These are phyloP conservation scores for Batillaria attramentaria DNA, from an alignment of 1,140 invertebrate genomes.

Conservation along the genomic window DNA sequence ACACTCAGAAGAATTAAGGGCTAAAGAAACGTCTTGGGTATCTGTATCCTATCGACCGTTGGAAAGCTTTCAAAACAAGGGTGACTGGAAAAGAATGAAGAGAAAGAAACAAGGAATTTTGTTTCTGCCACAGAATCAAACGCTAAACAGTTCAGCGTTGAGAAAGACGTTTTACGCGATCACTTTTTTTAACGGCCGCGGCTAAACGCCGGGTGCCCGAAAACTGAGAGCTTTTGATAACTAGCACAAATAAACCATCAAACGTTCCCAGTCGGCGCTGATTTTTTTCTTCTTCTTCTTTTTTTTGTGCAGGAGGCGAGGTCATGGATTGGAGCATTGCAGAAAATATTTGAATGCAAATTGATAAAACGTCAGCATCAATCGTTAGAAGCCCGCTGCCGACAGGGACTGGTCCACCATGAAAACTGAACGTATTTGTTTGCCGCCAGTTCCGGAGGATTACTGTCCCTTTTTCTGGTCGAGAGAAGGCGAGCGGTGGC, in stretches of 20 bases:
- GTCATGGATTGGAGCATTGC: constrained; percentile 20
- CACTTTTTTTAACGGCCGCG: too few relatives aligned
- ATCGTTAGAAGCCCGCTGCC: constrained; percentile 8
- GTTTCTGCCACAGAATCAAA: not conserved
- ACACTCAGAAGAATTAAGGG: too few relatives aligned
- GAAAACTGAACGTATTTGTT: constrained; percentile 26
- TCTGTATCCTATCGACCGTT: too few relatives aligned
- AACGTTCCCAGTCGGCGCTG: too few relatives aligned
- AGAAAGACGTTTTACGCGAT: too few relatives aligned
- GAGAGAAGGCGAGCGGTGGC: constrained; percentile 31
- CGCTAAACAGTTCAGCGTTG: not conserved
- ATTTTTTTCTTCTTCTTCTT: constrained; percentile 25
- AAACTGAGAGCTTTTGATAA: constrained; percentile 31
- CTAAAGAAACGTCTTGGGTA: too few relatives aligned
- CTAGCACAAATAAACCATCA: constrained; percentile 40
- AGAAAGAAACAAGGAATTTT: not conserved
- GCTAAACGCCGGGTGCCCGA: constrained; percentile 7
- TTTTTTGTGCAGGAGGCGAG: constrained; percentile 33
- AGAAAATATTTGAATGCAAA: constrained; percentile 43
- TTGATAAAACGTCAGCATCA: constrained; percentile 46
- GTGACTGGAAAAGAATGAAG: not conserved
- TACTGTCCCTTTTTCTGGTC: constrained; percentile 38
- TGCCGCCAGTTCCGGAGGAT: constrained; percentile 29
- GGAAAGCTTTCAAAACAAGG: too few relatives aligned
- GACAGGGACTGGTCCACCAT: not conserved